phyloP scores from a whole-genome alignment of 2,113 vertebrate genomes.

The Dipodomys ordii region DNA sequence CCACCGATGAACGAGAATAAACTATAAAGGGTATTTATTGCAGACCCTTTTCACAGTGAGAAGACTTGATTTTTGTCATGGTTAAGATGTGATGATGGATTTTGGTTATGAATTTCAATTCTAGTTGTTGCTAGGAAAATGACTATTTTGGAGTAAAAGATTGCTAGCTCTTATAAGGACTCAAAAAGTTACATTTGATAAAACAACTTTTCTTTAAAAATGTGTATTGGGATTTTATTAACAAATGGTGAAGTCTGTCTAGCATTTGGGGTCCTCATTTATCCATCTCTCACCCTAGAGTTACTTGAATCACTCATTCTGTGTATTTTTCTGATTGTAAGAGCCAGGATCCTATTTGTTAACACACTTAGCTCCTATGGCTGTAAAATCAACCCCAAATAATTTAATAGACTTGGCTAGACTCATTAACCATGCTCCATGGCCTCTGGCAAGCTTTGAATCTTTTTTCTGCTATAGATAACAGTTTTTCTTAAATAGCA shows the following conservation, averaged over 20 bases:
- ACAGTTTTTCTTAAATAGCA: slow-evolving; percentile 49
- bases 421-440: slow-evolving; percentile 1
- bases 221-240: not conserved
- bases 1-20: slow-evolving; percentile 57
- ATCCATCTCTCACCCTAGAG: not conserved
- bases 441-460: slow-evolving; percentile 42
- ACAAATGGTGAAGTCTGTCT: not conserved
- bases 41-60: slow-evolving; percentile 56
- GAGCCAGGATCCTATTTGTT: not conserved
- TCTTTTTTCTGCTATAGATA: slow-evolving; percentile 15
- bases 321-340: not conserved
- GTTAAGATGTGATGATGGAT: slow-evolving; percentile 33
- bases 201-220: slow-evolving; percentile 52
- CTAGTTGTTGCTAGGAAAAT: slow-evolving; percentile 42
- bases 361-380: not conserved
- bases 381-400: not conserved
- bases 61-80: not conserved
- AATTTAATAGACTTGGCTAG: not conserved
- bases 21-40: slow-evolving; percentile 36
- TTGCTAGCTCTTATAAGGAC: slow-evolving; percentile 39
- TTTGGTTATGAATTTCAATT: slow-evolving; percentile 49
- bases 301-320: slow-evolving; percentile 22
- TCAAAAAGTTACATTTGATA: slow-evolving; percentile 27
- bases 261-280: not conserved
- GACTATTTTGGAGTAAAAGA: not conserved